Evolutionary conservation across 2,888 invertebrate species (phyloP).

Genomic region (Griposia aprilina): DNA sequence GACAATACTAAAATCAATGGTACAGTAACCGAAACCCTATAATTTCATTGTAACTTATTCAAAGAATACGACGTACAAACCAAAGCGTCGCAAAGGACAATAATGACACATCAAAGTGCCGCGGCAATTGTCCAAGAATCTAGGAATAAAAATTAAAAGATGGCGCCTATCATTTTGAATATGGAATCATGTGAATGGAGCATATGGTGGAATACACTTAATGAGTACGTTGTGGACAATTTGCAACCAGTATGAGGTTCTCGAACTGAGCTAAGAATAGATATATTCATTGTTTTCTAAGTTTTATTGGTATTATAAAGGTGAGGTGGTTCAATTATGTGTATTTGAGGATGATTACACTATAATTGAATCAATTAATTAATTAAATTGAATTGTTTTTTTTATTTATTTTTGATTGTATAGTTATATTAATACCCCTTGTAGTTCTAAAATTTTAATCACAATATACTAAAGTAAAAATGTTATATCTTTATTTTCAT

Average conservation of each 20-base stretch:
- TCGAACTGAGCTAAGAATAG: slow-evolving; percentile 40
- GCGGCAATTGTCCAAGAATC: slow-evolving; percentile 43
- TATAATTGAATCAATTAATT: neutral
- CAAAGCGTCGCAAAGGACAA: slow-evolving; percentile 34
- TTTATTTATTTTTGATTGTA: no score
- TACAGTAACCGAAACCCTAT: slow-evolving; percentile 19
- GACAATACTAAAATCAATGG: slow-evolving; percentile 18
- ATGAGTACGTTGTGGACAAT: slow-evolving; percentile 35
- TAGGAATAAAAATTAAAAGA: slow-evolving; percentile 51
- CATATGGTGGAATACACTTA: slow-evolving; percentile 44
- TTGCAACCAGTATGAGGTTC: slow-evolving; percentile 39
- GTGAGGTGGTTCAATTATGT: neutral
- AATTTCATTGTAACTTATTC: slow-evolving; percentile 45
- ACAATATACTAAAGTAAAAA: neutral
- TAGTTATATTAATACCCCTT: neutral
- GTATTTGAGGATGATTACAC: neutral
- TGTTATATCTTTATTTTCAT: neutral
- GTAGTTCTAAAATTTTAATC: neutral
- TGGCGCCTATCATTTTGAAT: slow-evolving; percentile 48
- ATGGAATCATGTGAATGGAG: slow-evolving; percentile 57
- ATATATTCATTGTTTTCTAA: slow-evolving; percentile 17
- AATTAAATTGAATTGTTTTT: no score
- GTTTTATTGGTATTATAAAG: slow-evolving; percentile 23
- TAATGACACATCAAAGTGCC: slow-evolving; percentile 49
- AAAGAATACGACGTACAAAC: slow-evolving; percentile 13